These are phyloP conservation scores for Mesochorus sp. DNA, from an alignment of 2,888 invertebrate species.

Conservation along the genomic window DNA sequence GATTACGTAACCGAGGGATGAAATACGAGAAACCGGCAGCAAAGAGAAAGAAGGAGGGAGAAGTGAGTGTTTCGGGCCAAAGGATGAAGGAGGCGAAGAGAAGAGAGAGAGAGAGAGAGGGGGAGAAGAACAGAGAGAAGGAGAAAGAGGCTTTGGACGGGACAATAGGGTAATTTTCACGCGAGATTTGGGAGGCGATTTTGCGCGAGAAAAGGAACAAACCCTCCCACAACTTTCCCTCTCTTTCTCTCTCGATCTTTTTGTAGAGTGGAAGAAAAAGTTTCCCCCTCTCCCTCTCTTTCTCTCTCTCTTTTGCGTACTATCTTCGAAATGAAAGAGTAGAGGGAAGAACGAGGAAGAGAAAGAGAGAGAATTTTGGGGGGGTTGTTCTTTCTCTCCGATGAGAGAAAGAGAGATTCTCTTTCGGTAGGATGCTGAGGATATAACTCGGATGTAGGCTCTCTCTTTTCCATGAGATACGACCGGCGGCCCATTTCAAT, in stretches of 20 bases:
- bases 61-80: too few species aligned
- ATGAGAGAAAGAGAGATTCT: conserved; percentile 34
- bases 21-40: conserved; percentile 73
- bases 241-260: neutral
- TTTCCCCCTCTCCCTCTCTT: conserved; percentile 8
- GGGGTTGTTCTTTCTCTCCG: conserved; percentile 19
- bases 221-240: conserved; percentile 10
- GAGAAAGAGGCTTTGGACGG: conserved; percentile 64
- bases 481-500: conserved; percentile 79
- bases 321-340: neutral
- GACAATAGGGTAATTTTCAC: conserved; percentile 82
- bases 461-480: conserved; percentile 75
- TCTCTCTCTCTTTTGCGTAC: conserved; percentile 19
- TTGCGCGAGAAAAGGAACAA: conserved; percentile 72
- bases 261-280: neutral
- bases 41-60: conserved; percentile 21
- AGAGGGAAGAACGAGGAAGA: conserved; percentile 14
- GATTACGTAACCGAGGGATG: conserved; percentile 81
- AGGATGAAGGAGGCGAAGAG: too few species aligned
- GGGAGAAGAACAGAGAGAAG: conserved; percentile 34
- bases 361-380: conserved; percentile 1
- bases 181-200: conserved; percentile 82
- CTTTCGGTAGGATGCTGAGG: too few species aligned
- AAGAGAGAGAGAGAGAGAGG: conserved; percentile 14
- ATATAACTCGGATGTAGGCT: conserved; percentile 35